Evolutionary conservation across 2,113 vertebrate species (phyloP).

Genomic region (Chloropsis cyanopogon): DNA sequence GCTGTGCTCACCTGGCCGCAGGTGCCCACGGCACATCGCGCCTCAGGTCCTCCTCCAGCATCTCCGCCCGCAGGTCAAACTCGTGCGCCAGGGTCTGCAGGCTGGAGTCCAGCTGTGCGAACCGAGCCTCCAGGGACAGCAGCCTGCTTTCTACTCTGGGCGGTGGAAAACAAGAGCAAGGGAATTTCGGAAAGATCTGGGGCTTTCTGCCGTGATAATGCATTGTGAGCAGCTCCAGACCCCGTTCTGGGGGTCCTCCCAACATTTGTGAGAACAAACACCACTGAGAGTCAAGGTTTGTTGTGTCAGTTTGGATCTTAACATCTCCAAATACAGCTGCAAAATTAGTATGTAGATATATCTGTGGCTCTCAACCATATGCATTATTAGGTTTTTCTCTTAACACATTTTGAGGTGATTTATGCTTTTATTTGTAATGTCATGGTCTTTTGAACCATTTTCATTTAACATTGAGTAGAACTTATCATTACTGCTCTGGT

Average conservation of each 20-base stretch:
- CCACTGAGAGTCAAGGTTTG: background rate
- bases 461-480: background rate
- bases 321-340: background rate
- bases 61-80: slow-evolving; percentile 55
- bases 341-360: fast-evolving
- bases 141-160: slow-evolving; percentile 71
- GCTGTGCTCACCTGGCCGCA: slow-evolving; percentile 57
- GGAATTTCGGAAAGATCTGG: background rate
- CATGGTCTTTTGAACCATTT: background rate
- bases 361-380: background rate
- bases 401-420: background rate
- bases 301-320: background rate
- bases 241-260: background rate
- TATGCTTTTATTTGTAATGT: background rate
- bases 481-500: background rate
- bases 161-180: background rate
- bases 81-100: slow-evolving; percentile 46
- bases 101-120: slow-evolving; percentile 65
- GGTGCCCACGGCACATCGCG: slow-evolving; percentile 19
- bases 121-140: slow-evolving; percentile 58
- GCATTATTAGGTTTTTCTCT: background rate
- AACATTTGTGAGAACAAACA: too few species aligned
- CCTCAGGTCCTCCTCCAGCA: background rate
- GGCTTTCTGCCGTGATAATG: fast-evolving
- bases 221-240: background rate